Evolutionary conservation across 2,888 invertebrate genomes (phyloP), one percentile per base, ranked within the genome.

Genomic region (Nomada hirtipes): DNA sequence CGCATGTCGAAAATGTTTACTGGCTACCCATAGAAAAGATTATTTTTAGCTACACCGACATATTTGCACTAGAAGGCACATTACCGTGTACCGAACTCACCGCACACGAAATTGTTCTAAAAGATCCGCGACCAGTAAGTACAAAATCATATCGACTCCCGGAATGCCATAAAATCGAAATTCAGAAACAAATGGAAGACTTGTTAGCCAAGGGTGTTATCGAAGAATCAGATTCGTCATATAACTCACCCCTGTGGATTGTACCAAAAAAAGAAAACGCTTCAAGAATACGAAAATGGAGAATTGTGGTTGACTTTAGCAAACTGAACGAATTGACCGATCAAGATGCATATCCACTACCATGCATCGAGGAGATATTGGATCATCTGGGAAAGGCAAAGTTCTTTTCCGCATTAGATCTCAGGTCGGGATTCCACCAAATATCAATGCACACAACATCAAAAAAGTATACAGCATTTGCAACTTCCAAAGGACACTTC

Each of bases 281-380:
- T 11, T 18, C 42, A 3, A 64, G 60, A 4, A 64, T 57, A 42
- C n/a, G 23, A 4, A 78, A 78, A 57, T 78, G 73, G 68, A 44
- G 68, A 44, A 59, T 72, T 13, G 74, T 74, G 0, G 29, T 75
- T 44, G 74, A 75, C 13, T 68, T 26, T 55, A 4, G 72, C 18
- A 57, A 59, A 59, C 18, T 59, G 0, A 59, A 59, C 13, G 57
- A 57, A 15, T 2, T 36, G 1, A 57, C 68, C 2, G 57, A 44
- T 1, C 71, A 71, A 18, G 77, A 77, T 4, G 71, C 71, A 11
- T 77, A 77, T 10, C 76, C 71, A 1, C 4, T 71, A 10, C 76
- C 65, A 0, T n/a, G 70, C 10, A 59, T 64, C 0, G 64, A 70
- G 1, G 64, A 64, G 0, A 76, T 26, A 26, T 26, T 26, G 26